A percentile compares a stretch with the other conserved stretches of the same genome.
These are phyloP conservation scores for Drosophila novamexicana DNA, from an alignment of 1,140 invertebrate genomes.

Conservation along the genomic window DNA sequence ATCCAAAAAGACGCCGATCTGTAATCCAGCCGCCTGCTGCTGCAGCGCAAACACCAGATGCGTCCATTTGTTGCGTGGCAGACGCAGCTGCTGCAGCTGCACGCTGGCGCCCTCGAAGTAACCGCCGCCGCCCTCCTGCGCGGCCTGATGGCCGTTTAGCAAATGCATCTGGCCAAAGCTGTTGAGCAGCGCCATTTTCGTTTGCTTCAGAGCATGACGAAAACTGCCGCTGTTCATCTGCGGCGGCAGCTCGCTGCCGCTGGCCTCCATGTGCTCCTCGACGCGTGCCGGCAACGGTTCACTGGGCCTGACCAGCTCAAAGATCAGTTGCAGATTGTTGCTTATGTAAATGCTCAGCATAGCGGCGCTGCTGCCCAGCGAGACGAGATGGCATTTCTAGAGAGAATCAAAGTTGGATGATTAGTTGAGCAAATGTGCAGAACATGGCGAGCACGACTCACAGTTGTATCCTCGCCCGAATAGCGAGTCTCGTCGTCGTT, in stretches of 20 bases:
- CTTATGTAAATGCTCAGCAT: slow-evolving; percentile 77
- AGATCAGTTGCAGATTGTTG: slow-evolving; percentile 68
- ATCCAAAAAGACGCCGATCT: slow-evolving; percentile 65
- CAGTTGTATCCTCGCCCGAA: slow-evolving; percentile 66
- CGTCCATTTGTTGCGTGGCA: slow-evolving; percentile 75
- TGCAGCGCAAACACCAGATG: slow-evolving; percentile 71
- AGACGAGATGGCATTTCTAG: slow-evolving; percentile 75
- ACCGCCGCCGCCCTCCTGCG: slow-evolving; percentile 26
- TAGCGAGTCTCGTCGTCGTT: slow-evolving; percentile 73
- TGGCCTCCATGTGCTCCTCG: slow-evolving; percentile 58
- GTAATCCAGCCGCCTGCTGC: slow-evolving; percentile 53
- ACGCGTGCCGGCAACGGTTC: slow-evolving; percentile 56
- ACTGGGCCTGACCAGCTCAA: slow-evolving; percentile 73
- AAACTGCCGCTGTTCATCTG: slow-evolving; percentile 52
- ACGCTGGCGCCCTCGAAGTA: slow-evolving; percentile 60
- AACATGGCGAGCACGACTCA: slow-evolving; percentile 19
- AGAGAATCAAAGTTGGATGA: neutral
- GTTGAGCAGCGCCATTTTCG: slow-evolving; percentile 73
- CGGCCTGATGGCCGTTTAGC: slow-evolving; percentile 59
- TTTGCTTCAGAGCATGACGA: slow-evolving; percentile 74
- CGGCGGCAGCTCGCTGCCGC: slow-evolving; percentile 27
- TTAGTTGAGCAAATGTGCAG: neutral
- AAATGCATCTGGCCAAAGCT: slow-evolving; percentile 80
- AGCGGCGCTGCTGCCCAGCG: slow-evolving; percentile 74
- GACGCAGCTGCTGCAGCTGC: slow-evolving; percentile 59